Percentiles rank a stretch among this genome's conserved stretches.
Conservation (phyloP, 2,888 invertebrate genomes). For the Drosophila pseudotalamancana region DNA sequence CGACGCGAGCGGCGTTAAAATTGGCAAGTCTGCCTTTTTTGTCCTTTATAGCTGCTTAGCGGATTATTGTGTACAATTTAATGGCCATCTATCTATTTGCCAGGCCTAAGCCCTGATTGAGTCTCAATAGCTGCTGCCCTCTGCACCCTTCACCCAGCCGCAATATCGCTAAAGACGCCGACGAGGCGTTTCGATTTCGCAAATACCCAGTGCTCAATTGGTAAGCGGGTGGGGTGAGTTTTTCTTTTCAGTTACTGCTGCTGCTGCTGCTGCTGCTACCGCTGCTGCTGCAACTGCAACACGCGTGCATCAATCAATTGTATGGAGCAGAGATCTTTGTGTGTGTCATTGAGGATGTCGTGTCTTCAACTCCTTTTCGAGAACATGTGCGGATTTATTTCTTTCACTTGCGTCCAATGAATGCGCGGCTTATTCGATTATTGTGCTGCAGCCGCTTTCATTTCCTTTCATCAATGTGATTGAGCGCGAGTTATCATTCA, state of each 20-base stretch:
- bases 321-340: slow-evolving; percentile 37
- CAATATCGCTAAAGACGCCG: slow-evolving; percentile 18
- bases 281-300: slow-evolving; percentile 48
- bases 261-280: slow-evolving; percentile 38
- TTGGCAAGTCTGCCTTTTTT: slow-evolving; percentile 41
- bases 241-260: slow-evolving; percentile 58
- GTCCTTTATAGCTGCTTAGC: slow-evolving; percentile 53
- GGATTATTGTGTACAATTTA: slow-evolving; percentile 65
- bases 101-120: slow-evolving; percentile 67
- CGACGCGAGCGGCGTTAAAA: slow-evolving; percentile 42
- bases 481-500: slow-evolving; percentile 76
- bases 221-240: slow-evolving; percentile 24
- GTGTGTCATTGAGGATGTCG: slow-evolving; percentile 42
- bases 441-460: slow-evolving; percentile 69
- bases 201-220: slow-evolving; percentile 41
- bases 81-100: slow-evolving; percentile 39
- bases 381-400: slow-evolving; percentile 76
- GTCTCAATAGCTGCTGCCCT: slow-evolving; percentile 25
- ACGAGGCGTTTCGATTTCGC: slow-evolving; percentile 44
- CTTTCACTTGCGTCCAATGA: slow-evolving; percentile 67
- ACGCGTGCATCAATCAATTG: slow-evolving; percentile 66
- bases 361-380: slow-evolving; percentile 66
- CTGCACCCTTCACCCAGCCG: background rate
- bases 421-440: slow-evolving; percentile 78
- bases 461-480: slow-evolving; percentile 71